Base-by-base conservation (phyloP, 2,113 vertebrate species). In the Psilopogon haemacephalus region DNA sequence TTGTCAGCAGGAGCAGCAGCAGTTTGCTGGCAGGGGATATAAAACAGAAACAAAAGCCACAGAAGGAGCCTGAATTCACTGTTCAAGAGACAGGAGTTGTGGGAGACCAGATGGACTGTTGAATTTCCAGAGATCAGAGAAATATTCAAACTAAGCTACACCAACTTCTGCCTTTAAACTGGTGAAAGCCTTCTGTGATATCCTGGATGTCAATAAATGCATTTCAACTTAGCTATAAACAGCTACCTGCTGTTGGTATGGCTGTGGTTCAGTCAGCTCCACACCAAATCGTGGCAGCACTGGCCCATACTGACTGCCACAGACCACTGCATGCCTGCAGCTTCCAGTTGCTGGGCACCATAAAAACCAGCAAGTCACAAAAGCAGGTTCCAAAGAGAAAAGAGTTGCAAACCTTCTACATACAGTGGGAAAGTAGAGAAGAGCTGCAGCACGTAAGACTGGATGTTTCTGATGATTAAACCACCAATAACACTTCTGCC, bases 161-260 rank as follows among this genome's bases (percentile, higher is more conserved):
- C 19, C 12, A 8, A 86, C 74, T 71, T 77, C 33, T 90, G 84
- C 37, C 38, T 64, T 69, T 71, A 64, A 78, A 71, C 33, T 16
- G 32, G 56, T 28, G 65, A 63, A 69, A 88, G 35, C n/a, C n/a
- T 60, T 33, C 54, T 65, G 23, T 50, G 40, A 63, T 30, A 35
- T 40, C 44, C 69, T n/a, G 32, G 16, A 74, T 55, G 17, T 26
- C 42, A 56, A 44, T 50, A 77, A 80, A 84, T 19, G 16, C 63
- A 15, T 40, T 82, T 56, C 46, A 71, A 28, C 12, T 71, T 35
- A 54, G 12, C 14, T 13, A 37, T 42, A 64, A 82, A 56, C 12
- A 78, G 65, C 48, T 0, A 0, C 1, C 63, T 46, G 42, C 15
- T 60, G 46, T n/a, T 26, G 5, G 12, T 24, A 23, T 6, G 19